These are phyloP conservation scores for Cichlasoma orientale DNA, from an alignment of 2,797 vertebrate genomes.

Conservation along the genomic window DNA sequence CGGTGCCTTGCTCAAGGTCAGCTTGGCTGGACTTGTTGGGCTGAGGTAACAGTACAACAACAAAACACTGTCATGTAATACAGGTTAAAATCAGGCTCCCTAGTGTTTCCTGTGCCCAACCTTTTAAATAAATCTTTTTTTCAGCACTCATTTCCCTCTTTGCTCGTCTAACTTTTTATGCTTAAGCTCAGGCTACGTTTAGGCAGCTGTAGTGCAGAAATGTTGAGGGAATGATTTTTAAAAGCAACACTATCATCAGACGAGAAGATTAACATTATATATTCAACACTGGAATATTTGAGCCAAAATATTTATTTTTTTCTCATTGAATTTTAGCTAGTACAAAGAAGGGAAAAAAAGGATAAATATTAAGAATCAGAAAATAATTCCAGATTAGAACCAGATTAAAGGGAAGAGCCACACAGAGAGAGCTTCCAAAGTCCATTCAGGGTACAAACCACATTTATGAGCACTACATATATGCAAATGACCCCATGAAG, in stretches of 20 bases:
- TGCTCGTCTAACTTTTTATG: background rate
- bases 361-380: background rate
- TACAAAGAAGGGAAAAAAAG: background rate
- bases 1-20: conserved; percentile 2
- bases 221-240: background rate
- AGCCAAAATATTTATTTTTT: background rate
- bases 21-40: background rate
- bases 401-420: background rate
- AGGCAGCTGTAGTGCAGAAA: background rate
- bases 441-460: background rate
- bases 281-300: background rate
- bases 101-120: background rate
- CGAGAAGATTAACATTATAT: background rate
- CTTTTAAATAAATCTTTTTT: background rate
- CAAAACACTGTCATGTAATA: background rate
- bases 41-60: background rate
- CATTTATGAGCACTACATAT: background rate
- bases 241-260: background rate
- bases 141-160: background rate
- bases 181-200: background rate
- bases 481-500: background rate
- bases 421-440: background rate
- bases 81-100: background rate
- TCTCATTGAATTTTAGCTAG: background rate
- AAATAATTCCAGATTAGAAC: background rate